These are phyloP conservation scores for Berghia stephanieae DNA, from an alignment of 1,140 invertebrate genomes.

Conservation along the genomic window DNA sequence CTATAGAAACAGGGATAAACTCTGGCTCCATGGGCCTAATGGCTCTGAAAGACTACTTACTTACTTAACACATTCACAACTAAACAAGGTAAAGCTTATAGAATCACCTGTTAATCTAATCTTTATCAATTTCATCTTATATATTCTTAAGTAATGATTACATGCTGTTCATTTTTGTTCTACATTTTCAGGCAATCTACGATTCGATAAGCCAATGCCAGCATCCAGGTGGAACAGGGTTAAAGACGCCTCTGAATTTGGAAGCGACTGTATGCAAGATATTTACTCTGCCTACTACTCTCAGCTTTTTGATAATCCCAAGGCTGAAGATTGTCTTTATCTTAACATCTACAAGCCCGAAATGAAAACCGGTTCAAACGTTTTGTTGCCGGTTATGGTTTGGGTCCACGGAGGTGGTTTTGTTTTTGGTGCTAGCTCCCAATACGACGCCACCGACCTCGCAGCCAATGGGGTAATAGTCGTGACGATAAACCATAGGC, in stretches of 20 bases:
- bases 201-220: too few relatives aligned
- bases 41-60: too few relatives aligned
- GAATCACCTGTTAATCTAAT: too few relatives aligned
- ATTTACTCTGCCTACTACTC: too few relatives aligned
- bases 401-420: conserved; percentile 97
- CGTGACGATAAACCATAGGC: conserved; percentile 91
- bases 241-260: background rate
- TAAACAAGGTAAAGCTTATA: too few relatives aligned
- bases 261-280: background rate
- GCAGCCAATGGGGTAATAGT: conserved; percentile 84
- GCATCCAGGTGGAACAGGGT: background rate
- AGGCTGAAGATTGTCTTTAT: conserved; percentile 92
- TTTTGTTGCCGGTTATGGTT: conserved; percentile 83
- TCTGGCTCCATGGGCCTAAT: too few relatives aligned
- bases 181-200: too few relatives aligned
- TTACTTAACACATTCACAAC: too few relatives aligned
- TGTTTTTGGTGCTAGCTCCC: conserved; percentile 84
- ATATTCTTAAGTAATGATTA: too few relatives aligned
- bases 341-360: conserved; percentile 82
- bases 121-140: too few relatives aligned
- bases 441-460: conserved; percentile 83
- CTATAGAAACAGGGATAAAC: too few relatives aligned
- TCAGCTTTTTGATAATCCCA: conserved; percentile 58
- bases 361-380: conserved; percentile 27
- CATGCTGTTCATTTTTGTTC: too few relatives aligned